These are phyloP conservation scores for Calliopsis andreniformis DNA, from an alignment of 1,140 invertebrate species.

Conservation along the genomic window DNA sequence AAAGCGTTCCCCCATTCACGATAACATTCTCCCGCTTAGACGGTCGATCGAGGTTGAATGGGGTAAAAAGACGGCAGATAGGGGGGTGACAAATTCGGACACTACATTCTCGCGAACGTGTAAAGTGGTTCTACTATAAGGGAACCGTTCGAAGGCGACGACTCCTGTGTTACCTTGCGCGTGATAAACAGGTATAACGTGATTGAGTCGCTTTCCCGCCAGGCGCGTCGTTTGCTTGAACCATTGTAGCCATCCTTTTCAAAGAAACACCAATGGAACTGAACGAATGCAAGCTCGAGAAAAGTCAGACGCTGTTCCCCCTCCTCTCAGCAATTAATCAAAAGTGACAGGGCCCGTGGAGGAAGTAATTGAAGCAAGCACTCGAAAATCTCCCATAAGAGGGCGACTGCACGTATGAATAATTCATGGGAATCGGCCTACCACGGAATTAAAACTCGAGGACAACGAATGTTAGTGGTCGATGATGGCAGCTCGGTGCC, in stretches of 20 bases:
- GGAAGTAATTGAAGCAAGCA: too few relatives aligned
- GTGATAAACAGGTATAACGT: neutral
- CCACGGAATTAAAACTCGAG: neutral
- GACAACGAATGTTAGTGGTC: neutral
- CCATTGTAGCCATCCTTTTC: too few relatives aligned
- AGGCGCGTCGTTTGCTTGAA: neutral
- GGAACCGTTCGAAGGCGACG: neutral
- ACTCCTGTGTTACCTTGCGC: neutral
- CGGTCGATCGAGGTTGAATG: conserved; percentile 27
- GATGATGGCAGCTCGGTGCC: conserved; percentile 34
- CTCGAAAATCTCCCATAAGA: too few relatives aligned
- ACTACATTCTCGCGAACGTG: conserved; percentile 8
- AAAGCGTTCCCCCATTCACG: neutral
- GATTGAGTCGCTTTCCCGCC: neutral
- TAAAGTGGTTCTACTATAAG: neutral
- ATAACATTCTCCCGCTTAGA: conserved; percentile 21
- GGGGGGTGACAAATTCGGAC: conserved; percentile 34
- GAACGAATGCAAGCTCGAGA: too few relatives aligned
- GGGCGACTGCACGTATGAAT: neutral
- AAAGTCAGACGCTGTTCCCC: too few relatives aligned
- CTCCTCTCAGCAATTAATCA: too few relatives aligned
- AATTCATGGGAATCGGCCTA: neutral
- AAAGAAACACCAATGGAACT: too few relatives aligned
- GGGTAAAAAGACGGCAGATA: conserved; percentile 35
- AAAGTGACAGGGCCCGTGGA: too few relatives aligned